Percentiles rank a stretch among this genome's conserved stretches.
Evolutionary conservation across 2,113 vertebrate species (phyloP).

Genomic region (Bubo scandiacus): DNA sequence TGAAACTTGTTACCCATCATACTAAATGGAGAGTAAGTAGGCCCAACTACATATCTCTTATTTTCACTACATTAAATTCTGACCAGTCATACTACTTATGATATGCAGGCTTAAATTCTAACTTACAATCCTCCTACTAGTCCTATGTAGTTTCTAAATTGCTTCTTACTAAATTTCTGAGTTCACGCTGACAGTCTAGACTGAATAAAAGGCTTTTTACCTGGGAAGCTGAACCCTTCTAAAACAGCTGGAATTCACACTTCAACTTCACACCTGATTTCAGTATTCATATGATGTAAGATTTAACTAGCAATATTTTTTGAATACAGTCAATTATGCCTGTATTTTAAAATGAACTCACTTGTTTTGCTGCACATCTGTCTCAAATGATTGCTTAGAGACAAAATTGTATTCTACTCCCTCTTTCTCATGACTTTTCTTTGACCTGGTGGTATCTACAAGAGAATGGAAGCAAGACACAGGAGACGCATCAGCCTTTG

Average conservation of each 20-base stretch:
- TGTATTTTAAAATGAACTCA: slow-evolving; percentile 54
- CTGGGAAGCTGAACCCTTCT: background rate
- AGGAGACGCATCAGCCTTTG: background rate
- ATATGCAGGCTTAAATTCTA: background rate
- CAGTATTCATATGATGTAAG: background rate
- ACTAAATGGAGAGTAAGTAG: background rate
- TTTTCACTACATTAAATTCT: background rate
- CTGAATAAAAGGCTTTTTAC: background rate
- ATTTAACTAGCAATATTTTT: background rate
- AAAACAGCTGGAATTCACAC: background rate
- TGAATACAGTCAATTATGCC: background rate
- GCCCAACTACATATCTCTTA: background rate
- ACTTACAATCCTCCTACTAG: background rate
- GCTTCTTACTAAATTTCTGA: background rate
- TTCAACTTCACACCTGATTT: background rate
- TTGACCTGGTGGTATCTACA: slow-evolving; percentile 88
- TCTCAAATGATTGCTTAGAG: slow-evolving; percentile 88
- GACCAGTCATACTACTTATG: background rate
- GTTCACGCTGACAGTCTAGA: background rate
- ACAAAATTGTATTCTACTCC: slow-evolving; percentile 95
- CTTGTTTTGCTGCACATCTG: slow-evolving; percentile 87
- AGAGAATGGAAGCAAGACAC: background rate
- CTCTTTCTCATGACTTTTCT: slow-evolving; percentile 89
- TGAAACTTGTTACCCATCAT: background rate
- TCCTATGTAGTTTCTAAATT: background rate